A percentile compares a stretch with the other conserved stretches of the same genome.
phyloP scores from a whole-genome alignment of 2,797 vertebrate species.

The Poecilia wingei region DNA sequence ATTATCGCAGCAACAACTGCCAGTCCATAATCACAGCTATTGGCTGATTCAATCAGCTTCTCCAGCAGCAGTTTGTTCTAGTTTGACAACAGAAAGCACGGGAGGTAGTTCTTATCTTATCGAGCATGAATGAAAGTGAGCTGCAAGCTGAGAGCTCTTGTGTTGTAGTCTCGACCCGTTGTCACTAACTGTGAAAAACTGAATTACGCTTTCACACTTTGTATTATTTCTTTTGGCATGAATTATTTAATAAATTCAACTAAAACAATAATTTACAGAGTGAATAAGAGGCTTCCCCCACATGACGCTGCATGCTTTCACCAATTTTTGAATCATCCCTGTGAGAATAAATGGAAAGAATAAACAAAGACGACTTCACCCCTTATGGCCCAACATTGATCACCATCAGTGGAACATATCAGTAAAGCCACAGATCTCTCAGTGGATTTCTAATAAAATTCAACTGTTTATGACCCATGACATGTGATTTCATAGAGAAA shows the following conservation, averaged over 20 bases:
- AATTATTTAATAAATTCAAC: neutral
- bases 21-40: neutral
- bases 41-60: neutral
- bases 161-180: neutral
- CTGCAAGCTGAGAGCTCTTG: neutral
- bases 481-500: slow-evolving; percentile 44
- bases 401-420: slow-evolving; percentile 22
- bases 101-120: slow-evolving; percentile 12
- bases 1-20: neutral
- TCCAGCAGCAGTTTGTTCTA: neutral
- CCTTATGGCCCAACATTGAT: slow-evolving; percentile 43
- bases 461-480: slow-evolving; percentile 41
- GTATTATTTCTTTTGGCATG: neutral
- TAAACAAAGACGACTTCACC: slow-evolving; percentile 54
- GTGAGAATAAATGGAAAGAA: slow-evolving; percentile 55
- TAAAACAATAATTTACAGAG: neutral
- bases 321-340: slow-evolving; percentile 46
- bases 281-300: slow-evolving; percentile 31
- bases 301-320: slow-evolving; percentile 50
- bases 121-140: slow-evolving; percentile 1
- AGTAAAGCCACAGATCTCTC: slow-evolving; percentile 17
- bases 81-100: neutral
- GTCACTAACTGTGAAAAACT: neutral
- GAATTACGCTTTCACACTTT: neutral
- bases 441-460: slow-evolving; percentile 38